Base-by-base conservation (phyloP, 2,888 invertebrate genomes). In the Philhelius pedissequus region DNA sequence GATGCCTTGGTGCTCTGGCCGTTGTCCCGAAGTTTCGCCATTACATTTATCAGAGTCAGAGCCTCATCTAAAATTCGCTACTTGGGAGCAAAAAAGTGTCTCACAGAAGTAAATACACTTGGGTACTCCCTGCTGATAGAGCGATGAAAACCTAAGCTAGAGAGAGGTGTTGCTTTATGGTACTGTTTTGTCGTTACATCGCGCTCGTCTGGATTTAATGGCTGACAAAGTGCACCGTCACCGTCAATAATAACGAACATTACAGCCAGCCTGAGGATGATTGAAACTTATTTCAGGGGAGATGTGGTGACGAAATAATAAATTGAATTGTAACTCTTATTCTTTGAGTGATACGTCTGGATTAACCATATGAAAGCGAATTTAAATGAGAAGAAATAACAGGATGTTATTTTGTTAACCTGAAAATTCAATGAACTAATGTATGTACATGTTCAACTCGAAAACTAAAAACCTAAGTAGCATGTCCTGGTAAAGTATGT, bases 121-220 rank as follows among this genome's bases (percentile, higher is more conserved):
- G 30, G 40, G 11, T 35, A 69, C 60, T 69, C 45, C 45, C 48
- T 76, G 50, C 43, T 45, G 48, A 48, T 48, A 66, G 60, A 66
- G 70, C 50, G 68, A 68, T 73, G 71, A 77, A 82, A 82, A 76
- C 71, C 71, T 77, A 71, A 73, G 60, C 70, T 60, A 71, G 45
- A 71, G 45, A 5, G 48, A 82, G 77, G 82, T 82, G 82, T 82
- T 73, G 54, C 62, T 73, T 73, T 69, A 82, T 82, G 68, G 77
- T 48, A 76, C 35, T 9, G 48, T 11, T 50, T 56, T 60, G 62
- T 62, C 62, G 22, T 62, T 30, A 18, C 62, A 62, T 77, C 45
- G 60, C 45, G 60, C 60, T 6, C 50, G 64, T 52, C 58, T 20
- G 11, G 11, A 35, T 25, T 50, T 45, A 38, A 15, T 60, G 20